phyloP scores from a whole-genome alignment of 2,797 vertebrate genomes.

The Lagocephalus sceleratus region DNA sequence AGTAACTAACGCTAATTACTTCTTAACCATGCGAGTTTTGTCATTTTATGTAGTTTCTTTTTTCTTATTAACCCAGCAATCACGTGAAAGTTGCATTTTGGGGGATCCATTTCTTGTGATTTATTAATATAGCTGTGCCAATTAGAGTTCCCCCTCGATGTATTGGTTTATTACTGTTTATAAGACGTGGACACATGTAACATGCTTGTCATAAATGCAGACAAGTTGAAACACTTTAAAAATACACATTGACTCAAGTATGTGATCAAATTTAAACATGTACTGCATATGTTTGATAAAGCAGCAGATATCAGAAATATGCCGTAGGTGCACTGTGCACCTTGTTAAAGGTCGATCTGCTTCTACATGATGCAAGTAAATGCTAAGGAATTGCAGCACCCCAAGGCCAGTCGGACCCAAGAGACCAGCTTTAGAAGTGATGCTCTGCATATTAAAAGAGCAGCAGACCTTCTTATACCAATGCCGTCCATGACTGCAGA shows the following conservation, averaged over 20 bases:
- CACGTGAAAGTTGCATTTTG: too few relatives aligned
- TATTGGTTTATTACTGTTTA: too few relatives aligned
- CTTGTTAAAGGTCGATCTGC: constrained; percentile 13
- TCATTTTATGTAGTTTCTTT: too few relatives aligned
- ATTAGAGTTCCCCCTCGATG: too few relatives aligned
- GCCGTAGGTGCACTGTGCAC: not conserved
- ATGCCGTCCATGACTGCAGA: not conserved
- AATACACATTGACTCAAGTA: too few relatives aligned
- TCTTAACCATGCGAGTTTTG: too few relatives aligned
- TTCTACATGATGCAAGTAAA: constrained; percentile 49
- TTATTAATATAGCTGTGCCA: too few relatives aligned
- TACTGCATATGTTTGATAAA: not conserved
- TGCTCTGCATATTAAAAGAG: constrained; percentile 16
- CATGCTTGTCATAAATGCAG: too few relatives aligned
- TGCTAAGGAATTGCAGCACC: constrained; percentile 60
- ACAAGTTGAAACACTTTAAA: not conserved
- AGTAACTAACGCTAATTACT: too few relatives aligned
- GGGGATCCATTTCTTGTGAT: too few relatives aligned
- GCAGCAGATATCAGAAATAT: not conserved
- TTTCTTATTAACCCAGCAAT: too few relatives aligned
- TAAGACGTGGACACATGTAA: too few relatives aligned
- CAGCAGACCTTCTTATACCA: constrained; percentile 1
- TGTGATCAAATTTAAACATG: not conserved
- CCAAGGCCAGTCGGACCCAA: constrained; percentile 39
- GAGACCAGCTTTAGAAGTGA: constrained; percentile 14